Evolutionary conservation across 2,113 vertebrate species (phyloP).

Genomic region (Ibidorhyncha struthersii): DNA sequence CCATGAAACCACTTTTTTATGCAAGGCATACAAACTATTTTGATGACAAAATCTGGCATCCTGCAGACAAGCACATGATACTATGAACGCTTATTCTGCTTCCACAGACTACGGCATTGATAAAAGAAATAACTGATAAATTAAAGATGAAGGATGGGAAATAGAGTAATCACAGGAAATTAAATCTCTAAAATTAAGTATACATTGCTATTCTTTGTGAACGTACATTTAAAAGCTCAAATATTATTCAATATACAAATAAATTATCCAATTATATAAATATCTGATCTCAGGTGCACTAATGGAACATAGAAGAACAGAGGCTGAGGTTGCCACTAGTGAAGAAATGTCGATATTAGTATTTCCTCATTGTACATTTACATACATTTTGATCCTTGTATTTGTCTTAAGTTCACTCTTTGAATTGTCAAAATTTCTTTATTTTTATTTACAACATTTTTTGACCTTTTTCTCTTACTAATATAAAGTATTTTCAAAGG

Average conservation of each 20-base stretch:
- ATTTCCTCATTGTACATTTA: background rate
- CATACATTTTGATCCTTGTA: background rate
- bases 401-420: background rate
- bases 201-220: background rate
- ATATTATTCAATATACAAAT: background rate
- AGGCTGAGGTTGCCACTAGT: background rate
- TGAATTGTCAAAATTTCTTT: background rate
- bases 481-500: background rate
- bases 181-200: background rate
- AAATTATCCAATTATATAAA: background rate
- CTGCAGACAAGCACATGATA: rapidly evolving
- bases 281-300: background rate
- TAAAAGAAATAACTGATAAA: background rate
- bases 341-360: background rate
- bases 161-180: background rate
- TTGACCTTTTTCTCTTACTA: background rate
- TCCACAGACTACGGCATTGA: background rate
- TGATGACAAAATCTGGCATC: background rate
- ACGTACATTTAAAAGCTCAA: background rate
- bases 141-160: background rate
- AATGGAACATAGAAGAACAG: background rate
- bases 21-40: background rate
- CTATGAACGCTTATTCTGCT: background rate
- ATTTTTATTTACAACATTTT: background rate
- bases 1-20: background rate